These are phyloP conservation scores for Zygothrica quintamaculata DNA, from an alignment of 2,888 invertebrate genomes.

Conservation along the genomic window DNA sequence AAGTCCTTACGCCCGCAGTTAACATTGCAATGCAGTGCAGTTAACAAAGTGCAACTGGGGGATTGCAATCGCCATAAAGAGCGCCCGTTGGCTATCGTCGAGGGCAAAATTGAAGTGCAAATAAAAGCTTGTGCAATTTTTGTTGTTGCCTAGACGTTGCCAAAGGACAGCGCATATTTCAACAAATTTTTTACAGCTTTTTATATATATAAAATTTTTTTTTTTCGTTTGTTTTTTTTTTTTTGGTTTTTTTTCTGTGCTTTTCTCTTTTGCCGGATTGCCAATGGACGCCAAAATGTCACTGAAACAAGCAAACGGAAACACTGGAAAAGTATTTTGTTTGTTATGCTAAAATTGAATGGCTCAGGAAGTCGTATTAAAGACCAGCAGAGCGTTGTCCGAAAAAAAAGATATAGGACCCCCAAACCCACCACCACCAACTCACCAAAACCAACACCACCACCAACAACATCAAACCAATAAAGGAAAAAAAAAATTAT, in stretches of 20 bases:
- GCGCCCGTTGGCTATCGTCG: conserved; percentile 56
- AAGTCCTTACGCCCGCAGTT: conserved; percentile 40
- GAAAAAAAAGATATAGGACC: conserved; percentile 17
- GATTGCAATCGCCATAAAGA: conserved; percentile 79
- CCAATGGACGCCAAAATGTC: conserved; percentile 61
- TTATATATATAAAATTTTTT: no score
- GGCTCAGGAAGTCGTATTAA: conserved; percentile 74
- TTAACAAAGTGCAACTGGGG: conserved; percentile 76
- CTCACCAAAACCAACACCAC: no score
- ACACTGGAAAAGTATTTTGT: conserved; percentile 79
- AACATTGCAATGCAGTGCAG: conserved; percentile 77
- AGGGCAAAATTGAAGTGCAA: conserved; percentile 78
- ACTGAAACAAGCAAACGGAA: conserved; percentile 77
- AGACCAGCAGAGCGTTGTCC: conserved; percentile 43
- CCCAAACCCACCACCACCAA: no score
- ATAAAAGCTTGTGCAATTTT: conserved; percentile 71
- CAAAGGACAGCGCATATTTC: conserved; percentile 69
- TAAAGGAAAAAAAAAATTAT: conserved; percentile 10
- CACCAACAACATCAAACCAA: conserved; percentile 4
- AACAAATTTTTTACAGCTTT: conserved; percentile 80
- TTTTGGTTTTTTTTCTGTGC: no score
- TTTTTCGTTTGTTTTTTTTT: conserved; percentile 61
- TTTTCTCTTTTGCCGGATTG: conserved; percentile 37
- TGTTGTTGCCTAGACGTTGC: conserved; percentile 36
- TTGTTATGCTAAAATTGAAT: conserved; percentile 81